Conservation (phyloP, 1,140 invertebrate species). For the Pemphigus obesinymphae region DNA sequence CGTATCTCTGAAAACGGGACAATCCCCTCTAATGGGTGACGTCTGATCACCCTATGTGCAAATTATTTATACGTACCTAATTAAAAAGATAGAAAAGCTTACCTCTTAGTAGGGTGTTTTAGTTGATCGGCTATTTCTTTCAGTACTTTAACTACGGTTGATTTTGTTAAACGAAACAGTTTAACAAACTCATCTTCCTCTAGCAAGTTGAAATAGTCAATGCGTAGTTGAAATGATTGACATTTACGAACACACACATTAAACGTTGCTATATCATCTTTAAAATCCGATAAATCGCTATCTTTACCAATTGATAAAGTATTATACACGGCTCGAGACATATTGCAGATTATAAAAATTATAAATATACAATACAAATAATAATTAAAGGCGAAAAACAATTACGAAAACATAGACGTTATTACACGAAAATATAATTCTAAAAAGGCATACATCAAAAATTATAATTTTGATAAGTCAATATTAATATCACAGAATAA, state of each 20-base stretch:
- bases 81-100: too few species aligned
- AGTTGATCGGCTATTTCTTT: too few species aligned
- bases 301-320: not conserved
- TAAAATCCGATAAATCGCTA: not conserved
- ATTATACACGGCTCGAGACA: not conserved
- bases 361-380: too few species aligned
- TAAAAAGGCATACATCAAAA: not conserved
- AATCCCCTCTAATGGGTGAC: too few species aligned
- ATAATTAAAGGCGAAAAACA: not conserved
- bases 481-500: not conserved
- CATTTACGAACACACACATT: not conserved
- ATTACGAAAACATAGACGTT: too few species aligned
- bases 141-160: not conserved
- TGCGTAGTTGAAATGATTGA: not conserved
- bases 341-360: too few species aligned
- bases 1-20: too few species aligned
- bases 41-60: too few species aligned
- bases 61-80: too few species aligned
- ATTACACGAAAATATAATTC: not conserved
- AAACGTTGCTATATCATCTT: not conserved
- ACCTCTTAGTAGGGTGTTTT: not conserved
- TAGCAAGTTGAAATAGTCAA: not conserved
- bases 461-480: not conserved
- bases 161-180: not conserved
- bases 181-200: too few species aligned